phyloP scores from a whole-genome alignment of 2,888 invertebrate species.

The Uropetala carovei region DNA sequence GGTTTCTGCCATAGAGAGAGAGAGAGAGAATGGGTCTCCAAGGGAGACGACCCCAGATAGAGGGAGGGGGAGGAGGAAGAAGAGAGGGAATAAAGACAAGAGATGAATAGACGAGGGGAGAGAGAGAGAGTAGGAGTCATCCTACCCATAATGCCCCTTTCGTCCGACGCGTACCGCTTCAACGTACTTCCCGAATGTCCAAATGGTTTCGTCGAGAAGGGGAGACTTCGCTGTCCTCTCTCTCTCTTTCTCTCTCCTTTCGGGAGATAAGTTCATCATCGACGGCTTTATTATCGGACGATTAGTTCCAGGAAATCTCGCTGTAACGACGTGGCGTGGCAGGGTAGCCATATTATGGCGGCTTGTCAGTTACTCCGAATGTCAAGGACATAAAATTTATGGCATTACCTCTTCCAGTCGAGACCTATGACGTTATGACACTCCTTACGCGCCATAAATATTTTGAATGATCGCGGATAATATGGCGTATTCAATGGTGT shows the following conservation, averaged over 20 bases:
- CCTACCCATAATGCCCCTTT: not conserved
- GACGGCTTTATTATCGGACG: not conserved
- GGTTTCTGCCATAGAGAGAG: conserved; percentile 17
- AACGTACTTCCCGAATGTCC: not conserved
- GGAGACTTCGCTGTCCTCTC: not conserved
- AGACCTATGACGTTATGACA: not conserved
- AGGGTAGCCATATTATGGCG: not conserved
- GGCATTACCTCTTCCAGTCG: not conserved
- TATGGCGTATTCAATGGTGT: not conserved
- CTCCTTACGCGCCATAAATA: not conserved
- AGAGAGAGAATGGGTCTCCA: not conserved
- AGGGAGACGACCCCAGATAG: not conserved
- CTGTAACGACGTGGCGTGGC: not conserved
- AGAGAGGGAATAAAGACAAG: not conserved
- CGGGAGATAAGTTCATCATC: conserved; percentile 11
- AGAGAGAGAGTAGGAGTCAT: not conserved
- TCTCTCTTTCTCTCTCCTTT: not conserved
- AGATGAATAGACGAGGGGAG: not conserved
- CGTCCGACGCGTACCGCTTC: not conserved
- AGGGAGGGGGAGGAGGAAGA: not conserved
- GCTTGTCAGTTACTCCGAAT: not conserved
- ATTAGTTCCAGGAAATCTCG: conserved; percentile 10
- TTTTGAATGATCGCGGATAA: not conserved
- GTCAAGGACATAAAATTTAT: not conserved
- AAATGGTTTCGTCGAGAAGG: not conserved